Evolutionary conservation across 2,797 vertebrate species (phyloP).

Genomic region (Eupleurogrammus muticus): DNA sequence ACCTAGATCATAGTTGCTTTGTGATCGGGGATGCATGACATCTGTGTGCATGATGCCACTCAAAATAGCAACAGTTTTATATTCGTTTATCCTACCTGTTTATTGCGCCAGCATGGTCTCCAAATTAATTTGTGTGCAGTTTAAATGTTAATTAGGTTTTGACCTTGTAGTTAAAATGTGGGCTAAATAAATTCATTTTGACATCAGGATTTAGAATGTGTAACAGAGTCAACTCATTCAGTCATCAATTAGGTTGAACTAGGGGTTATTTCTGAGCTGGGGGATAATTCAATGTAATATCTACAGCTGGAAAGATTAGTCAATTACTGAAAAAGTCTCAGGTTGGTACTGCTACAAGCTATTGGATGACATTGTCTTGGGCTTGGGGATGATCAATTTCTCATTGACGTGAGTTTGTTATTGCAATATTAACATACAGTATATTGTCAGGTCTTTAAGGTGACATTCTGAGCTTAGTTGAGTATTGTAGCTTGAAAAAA

Average conservation of each 20-base stretch:
- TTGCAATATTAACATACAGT: neutral
- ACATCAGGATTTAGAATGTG: too few species aligned
- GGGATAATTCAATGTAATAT: neutral
- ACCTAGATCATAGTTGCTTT: conserved; percentile 11
- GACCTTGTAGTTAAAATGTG: neutral
- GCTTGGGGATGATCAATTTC: neutral
- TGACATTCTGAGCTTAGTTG: too few species aligned
- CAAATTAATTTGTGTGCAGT: neutral
- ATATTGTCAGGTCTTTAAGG: too few species aligned
- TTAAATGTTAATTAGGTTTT: neutral
- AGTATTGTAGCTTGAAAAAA: too few species aligned
- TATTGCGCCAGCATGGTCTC: neutral
- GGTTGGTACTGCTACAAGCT: too few species aligned
- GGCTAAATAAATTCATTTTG: too few species aligned
- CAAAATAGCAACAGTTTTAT: neutral
- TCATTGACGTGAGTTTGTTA: neutral
- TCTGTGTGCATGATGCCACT: too few species aligned
- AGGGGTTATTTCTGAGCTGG: neutral
- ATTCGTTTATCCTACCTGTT: neutral
- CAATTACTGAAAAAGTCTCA: too few species aligned
- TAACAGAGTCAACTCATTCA: neutral
- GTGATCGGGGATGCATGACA: conserved; percentile 2
- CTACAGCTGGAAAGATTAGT: too few species aligned
- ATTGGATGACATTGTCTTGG: neutral
- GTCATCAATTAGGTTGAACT: neutral